Conservation (phyloP, 2,888 invertebrate genomes). For the Gymnosoma rotundatum region DNA sequence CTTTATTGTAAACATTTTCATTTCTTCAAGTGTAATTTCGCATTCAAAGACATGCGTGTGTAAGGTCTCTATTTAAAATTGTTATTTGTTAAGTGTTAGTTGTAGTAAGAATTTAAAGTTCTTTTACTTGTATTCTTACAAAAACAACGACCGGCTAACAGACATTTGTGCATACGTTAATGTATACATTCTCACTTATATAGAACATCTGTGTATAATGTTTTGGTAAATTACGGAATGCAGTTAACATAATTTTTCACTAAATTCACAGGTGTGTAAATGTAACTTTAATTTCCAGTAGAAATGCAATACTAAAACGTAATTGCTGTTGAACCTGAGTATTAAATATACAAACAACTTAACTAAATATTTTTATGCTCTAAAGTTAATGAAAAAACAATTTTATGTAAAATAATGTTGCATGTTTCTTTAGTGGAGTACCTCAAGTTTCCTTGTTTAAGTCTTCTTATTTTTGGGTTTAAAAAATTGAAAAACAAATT, state of each 20-base stretch:
- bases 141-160: background rate
- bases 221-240: constrained; percentile 68
- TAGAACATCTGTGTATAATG: constrained; percentile 45
- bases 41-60: constrained; percentile 14
- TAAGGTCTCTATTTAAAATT: constrained; percentile 18
- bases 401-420: background rate
- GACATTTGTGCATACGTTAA: background rate
- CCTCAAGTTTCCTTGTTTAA: no score
- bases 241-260: constrained; percentile 69
- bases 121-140: constrained; percentile 36
- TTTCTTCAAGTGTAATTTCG: background rate
- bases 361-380: constrained; percentile 23
- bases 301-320: constrained; percentile 12
- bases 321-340: background rate
- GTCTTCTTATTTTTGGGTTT: no score
- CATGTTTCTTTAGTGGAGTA: background rate
- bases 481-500: no score
- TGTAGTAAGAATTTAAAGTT: constrained; percentile 21
- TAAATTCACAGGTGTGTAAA: constrained; percentile 63
- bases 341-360: constrained; percentile 7
- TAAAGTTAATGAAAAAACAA: constrained; percentile 31
- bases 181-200: background rate
- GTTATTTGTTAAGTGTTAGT: background rate
- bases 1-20: background rate
- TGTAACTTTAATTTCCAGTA: constrained; percentile 17